phyloP scores from a whole-genome alignment of 2,888 invertebrate genomes.

The Junonia oenone region DNA sequence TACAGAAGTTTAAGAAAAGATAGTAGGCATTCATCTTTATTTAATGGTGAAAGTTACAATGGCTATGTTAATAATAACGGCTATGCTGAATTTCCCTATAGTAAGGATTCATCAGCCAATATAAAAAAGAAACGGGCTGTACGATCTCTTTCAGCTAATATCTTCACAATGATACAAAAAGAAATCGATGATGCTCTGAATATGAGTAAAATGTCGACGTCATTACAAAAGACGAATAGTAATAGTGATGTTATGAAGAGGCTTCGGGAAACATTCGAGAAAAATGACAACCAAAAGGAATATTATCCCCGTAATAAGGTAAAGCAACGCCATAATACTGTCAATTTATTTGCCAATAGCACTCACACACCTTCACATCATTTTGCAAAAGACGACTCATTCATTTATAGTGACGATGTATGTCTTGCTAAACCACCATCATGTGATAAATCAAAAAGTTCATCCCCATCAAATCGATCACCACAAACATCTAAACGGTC shows the following conservation, averaged over 20 bases:
- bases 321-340: conserved; percentile 75
- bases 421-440: conserved; percentile 71
- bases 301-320: conserved; percentile 71
- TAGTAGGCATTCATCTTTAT: conserved; percentile 77
- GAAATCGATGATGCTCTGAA: conserved; percentile 81
- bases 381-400: conserved; percentile 77
- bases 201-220: conserved; percentile 62
- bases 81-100: conserved; percentile 53
- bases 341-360: conserved; percentile 72
- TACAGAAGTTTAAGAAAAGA: conserved; percentile 92
- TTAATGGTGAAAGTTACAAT: conserved; percentile 67
- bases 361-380: conserved; percentile 64
- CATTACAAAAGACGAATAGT: conserved; percentile 81
- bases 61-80: conserved; percentile 69
- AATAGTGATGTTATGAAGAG: conserved; percentile 79
- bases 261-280: conserved; percentile 67
- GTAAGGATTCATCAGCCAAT: conserved; percentile 60
- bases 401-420: conserved; percentile 70
- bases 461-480: conserved; percentile 79
- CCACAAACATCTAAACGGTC: conserved; percentile 70
- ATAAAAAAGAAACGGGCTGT: conserved; percentile 88
- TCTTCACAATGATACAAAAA: conserved; percentile 86
- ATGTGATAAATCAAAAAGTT: conserved; percentile 75
- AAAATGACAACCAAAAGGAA: conserved; percentile 62
- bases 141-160: conserved; percentile 90